Conservation (phyloP, 2,888 invertebrate species). For the Dasysyrphus tricinctus region DNA sequence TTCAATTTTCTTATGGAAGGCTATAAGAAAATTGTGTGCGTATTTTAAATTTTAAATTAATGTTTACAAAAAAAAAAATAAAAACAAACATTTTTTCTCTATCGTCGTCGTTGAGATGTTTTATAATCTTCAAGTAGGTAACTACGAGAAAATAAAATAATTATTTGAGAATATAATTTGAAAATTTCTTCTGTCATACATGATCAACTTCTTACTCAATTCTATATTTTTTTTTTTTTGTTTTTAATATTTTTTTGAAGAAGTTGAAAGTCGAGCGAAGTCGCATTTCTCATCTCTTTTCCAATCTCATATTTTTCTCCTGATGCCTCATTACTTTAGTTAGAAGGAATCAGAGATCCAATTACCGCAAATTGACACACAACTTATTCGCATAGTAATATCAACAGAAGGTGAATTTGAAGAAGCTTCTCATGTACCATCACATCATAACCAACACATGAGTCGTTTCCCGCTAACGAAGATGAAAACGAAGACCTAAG, state of each 20-base stretch:
- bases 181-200: not conserved
- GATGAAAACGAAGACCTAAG: not conserved
- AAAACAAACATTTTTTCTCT: not conserved
- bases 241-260: too few relatives aligned
- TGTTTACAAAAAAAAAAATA: too few relatives aligned
- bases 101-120: not conserved
- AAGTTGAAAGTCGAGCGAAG: not conserved
- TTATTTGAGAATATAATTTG: not conserved
- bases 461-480: slow-evolving; percentile 14
- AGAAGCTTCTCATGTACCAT: slow-evolving; percentile 10
- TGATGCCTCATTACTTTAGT: slow-evolving; percentile 55
- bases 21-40: too few relatives aligned
- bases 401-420: slow-evolving; percentile 53
- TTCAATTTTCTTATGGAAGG: too few relatives aligned
- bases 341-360: slow-evolving; percentile 63
- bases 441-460: slow-evolving; percentile 24
- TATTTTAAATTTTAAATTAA: too few relatives aligned
- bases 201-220: slow-evolving; percentile 1
- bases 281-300: not conserved
- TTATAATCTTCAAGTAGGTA: not conserved
- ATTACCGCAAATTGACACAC: slow-evolving; percentile 72
- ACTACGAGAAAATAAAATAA: not conserved
- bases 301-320: not conserved
- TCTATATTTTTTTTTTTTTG: not conserved
- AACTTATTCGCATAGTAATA: slow-evolving; percentile 67